Conservation (phyloP, 1,140 invertebrate genomes). For the Drosophila paulistorum region DNA sequence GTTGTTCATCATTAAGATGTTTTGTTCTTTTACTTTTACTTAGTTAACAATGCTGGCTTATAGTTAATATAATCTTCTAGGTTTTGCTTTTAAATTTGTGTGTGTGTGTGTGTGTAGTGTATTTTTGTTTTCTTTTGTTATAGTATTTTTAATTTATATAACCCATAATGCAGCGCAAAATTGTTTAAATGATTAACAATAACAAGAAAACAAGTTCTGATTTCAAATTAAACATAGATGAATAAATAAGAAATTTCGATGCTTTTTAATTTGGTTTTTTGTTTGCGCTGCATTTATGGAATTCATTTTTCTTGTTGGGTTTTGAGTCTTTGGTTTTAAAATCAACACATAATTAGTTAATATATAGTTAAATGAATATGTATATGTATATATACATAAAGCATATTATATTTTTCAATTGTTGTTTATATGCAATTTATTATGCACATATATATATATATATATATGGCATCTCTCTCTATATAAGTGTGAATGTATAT, state of each 20-base stretch:
- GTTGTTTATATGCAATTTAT: conserved; percentile 5
- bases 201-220: conserved; percentile 44
- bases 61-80: conserved; percentile 66
- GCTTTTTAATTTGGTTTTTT: conserved; percentile 20
- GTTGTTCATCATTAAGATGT: conserved; percentile 14
- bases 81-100: conserved; percentile 24
- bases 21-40: conserved; percentile 31
- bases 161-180: conserved; percentile 53
- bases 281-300: conserved; percentile 39
- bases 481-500: conserved; percentile 17
- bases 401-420: conserved; percentile 33
- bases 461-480: conserved; percentile 13
- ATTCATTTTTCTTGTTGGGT: conserved; percentile 44
- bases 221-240: conserved; percentile 6
- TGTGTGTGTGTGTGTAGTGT: conserved; percentile 29
- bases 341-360: conserved; percentile 64
- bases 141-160: conserved; percentile 4
- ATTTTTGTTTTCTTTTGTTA: neutral
- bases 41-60: conserved; percentile 76
- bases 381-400: conserved; percentile 25
- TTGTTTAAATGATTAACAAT: conserved; percentile 41
- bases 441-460: conserved; percentile 22
- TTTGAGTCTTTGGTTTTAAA: conserved; percentile 81
- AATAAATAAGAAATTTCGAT: conserved; percentile 55
- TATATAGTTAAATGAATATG: conserved; percentile 19